Evolutionary conservation across 2,797 vertebrate species (phyloP).

Genomic region (Champsocephalus esox): DNA sequence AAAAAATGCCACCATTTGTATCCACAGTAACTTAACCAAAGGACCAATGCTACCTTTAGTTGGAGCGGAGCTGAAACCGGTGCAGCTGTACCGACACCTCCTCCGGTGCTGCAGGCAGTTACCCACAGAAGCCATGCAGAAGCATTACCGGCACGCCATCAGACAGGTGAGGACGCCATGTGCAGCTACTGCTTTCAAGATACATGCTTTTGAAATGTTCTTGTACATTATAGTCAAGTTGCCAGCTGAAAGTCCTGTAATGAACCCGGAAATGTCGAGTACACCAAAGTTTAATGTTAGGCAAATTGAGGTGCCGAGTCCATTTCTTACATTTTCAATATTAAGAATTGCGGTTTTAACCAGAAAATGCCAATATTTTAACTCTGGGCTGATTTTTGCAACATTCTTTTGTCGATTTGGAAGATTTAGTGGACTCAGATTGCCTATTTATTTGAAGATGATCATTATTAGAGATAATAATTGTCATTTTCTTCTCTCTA

Average conservation of each 20-base stretch:
- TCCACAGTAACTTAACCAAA: background rate
- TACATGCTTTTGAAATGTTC: background rate
- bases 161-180: conserved; percentile 72
- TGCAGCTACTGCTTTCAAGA: background rate
- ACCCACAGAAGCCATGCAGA: conserved; percentile 71
- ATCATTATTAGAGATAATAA: too few species aligned
- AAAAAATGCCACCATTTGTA: too few species aligned
- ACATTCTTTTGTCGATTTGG: too few species aligned
- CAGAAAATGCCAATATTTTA: too few species aligned
- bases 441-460: too few species aligned
- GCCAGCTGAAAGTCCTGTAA: background rate
- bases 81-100: conserved; percentile 82
- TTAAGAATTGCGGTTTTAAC: background rate
- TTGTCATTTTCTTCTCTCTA: too few species aligned
- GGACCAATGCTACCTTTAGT: conserved; percentile 69
- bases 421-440: too few species aligned
- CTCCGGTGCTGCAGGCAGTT: conserved; percentile 80
- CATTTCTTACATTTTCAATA: too few species aligned
- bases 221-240: background rate
- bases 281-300: too few species aligned
- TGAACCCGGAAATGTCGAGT: too few species aligned
- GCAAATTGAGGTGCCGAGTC: too few species aligned
- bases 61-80: conserved; percentile 76
- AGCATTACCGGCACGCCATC: conserved; percentile 82
- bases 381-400: too few species aligned